These are phyloP conservation scores for Hypena proboscidalis DNA, from an alignment of 2,888 invertebrate species.

Conservation along the genomic window DNA sequence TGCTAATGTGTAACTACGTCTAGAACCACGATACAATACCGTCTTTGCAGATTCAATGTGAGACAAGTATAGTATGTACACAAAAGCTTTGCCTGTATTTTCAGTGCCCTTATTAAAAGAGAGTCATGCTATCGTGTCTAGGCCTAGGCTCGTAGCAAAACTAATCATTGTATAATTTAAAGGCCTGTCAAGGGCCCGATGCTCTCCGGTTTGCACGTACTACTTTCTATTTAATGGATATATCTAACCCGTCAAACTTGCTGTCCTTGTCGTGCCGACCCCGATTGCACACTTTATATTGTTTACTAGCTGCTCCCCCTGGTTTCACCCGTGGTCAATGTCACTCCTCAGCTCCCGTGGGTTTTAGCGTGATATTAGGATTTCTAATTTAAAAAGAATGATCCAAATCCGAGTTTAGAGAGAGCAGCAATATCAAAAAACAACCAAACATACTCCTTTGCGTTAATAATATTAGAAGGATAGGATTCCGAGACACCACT, in stretches of 20 bases:
- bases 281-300: slow-evolving; percentile 43
- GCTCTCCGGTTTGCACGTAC: slow-evolving; percentile 46
- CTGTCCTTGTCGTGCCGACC: slow-evolving; percentile 51
- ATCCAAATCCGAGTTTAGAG: too few relatives aligned
- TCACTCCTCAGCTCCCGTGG: too few relatives aligned
- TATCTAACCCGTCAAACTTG: slow-evolving; percentile 58
- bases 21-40: too few relatives aligned
- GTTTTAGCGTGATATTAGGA: too few relatives aligned
- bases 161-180: slow-evolving; percentile 53
- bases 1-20: too few relatives aligned
- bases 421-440: too few relatives aligned
- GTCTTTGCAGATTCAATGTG: too few relatives aligned
- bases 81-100: background rate
- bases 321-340: too few relatives aligned
- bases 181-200: slow-evolving; percentile 50
- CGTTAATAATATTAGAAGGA: too few relatives aligned
- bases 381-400: too few relatives aligned
- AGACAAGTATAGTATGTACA: background rate
- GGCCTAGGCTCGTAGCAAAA: slow-evolving; percentile 35
- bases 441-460: too few relatives aligned
- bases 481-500: slow-evolving; percentile 46
- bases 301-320: too few relatives aligned
- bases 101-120: background rate
- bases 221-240: slow-evolving; percentile 58
- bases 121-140: background rate